phyloP scores from a whole-genome alignment of 2,113 vertebrate species.

The Edolisoma coerulescens region DNA sequence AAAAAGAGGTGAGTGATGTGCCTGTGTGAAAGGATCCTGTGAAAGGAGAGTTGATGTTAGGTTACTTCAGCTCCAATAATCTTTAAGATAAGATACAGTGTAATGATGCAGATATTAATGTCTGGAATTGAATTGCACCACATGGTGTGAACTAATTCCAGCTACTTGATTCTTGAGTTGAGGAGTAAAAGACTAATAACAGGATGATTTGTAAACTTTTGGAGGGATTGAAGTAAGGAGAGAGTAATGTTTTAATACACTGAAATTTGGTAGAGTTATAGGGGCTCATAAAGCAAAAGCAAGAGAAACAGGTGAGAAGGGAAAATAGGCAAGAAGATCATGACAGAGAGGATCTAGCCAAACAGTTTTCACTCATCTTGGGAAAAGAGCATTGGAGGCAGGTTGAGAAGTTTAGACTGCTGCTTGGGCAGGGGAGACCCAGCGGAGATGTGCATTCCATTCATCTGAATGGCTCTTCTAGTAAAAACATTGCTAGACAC shows the following conservation, averaged over 20 bases:
- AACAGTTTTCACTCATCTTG: neutral
- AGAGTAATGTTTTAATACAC: neutral
- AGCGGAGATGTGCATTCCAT: constrained; percentile 43
- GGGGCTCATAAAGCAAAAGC: neutral
- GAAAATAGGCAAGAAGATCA: neutral
- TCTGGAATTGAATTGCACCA: neutral
- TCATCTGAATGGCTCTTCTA: constrained; percentile 30
- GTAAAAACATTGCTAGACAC: constrained; percentile 49
- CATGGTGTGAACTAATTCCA: neutral
- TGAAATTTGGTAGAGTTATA: neutral
- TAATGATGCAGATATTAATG: neutral
- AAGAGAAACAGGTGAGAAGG: neutral
- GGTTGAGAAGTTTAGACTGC: neutral
- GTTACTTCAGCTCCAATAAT: neutral
- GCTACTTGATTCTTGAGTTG: neutral
- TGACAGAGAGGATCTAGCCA: neutral
- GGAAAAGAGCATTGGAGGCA: neutral
- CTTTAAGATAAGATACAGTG: neutral
- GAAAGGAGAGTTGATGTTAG: neutral
- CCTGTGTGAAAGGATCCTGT: neutral
- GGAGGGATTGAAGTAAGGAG: neutral
- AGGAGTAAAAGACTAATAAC: neutral
- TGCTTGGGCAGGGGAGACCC: neutral
- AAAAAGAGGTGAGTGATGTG: neutral
- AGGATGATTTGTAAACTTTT: neutral